These are phyloP conservation scores for Ophioninae sp. DNA, from an alignment of 2,888 invertebrate species.

Conservation along the genomic window DNA sequence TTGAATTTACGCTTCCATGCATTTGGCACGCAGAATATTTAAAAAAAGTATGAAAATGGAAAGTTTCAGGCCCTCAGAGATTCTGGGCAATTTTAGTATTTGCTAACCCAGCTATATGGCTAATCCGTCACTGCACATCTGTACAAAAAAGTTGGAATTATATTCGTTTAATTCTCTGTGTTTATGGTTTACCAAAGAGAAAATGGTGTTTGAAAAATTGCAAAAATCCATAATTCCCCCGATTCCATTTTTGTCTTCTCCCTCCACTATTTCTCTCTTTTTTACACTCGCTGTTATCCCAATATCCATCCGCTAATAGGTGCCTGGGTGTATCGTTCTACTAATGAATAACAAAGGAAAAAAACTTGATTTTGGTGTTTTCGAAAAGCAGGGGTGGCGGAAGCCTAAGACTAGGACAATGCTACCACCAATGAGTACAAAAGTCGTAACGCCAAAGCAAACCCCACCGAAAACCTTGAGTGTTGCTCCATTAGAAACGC, in stretches of 20 bases:
- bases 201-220: background rate
- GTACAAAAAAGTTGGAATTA: background rate
- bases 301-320: conserved; percentile 52
- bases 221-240: background rate
- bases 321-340: conserved; percentile 43
- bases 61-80: too few relatives aligned
- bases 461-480: conserved; percentile 80
- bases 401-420: conserved; percentile 90
- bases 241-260: conserved; percentile 37
- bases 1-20: too few relatives aligned
- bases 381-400: conserved; percentile 87
- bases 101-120: too few relatives aligned
- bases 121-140: background rate
- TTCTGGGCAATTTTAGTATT: too few relatives aligned
- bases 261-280: background rate
- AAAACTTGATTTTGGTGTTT: conserved; percentile 59
- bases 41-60: too few relatives aligned
- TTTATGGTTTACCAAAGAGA: background rate
- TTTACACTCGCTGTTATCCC: conserved; percentile 8
- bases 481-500: conserved; percentile 78
- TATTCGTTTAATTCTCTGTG: background rate
- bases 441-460: conserved; percentile 83
- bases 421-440: conserved; percentile 84
- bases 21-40: too few relatives aligned
- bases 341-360: conserved; percentile 16